These are phyloP conservation scores for Meloidogyne floridensis DNA, from an alignment of 1,140 invertebrate genomes.

Conservation along the genomic window DNA sequence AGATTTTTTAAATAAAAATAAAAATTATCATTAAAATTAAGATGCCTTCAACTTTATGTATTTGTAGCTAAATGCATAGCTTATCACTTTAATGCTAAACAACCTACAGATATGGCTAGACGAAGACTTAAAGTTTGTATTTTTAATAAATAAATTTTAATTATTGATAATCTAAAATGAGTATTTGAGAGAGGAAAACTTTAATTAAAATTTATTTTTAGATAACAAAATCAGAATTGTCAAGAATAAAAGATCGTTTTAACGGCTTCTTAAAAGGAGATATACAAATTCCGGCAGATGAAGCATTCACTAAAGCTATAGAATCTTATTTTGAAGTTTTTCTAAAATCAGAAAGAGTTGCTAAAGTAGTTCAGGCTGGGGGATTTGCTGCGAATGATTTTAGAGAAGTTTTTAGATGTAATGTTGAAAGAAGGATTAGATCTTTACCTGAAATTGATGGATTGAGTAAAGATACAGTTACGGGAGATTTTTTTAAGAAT, in stretches of 20 bases:
- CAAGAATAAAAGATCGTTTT: slow-evolving; percentile 90
- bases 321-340: slow-evolving; percentile 97
- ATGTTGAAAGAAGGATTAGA: slow-evolving; percentile 70
- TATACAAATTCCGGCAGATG: slow-evolving; percentile 95
- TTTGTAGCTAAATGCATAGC: slow-evolving; percentile 91
- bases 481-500: background rate
- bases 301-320: slow-evolving; percentile 97
- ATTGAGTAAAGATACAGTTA: slow-evolving; percentile 91
- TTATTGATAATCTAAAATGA: background rate
- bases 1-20: background rate
- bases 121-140: slow-evolving; percentile 78
- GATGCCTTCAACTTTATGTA: slow-evolving; percentile 91
- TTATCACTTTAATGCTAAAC: slow-evolving; percentile 98
- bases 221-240: slow-evolving; percentile 88
- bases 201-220: background rate
- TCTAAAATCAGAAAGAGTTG: slow-evolving; percentile 89
- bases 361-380: slow-evolving; percentile 91
- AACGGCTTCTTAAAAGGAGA: slow-evolving; percentile 78
- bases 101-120: slow-evolving; percentile 93
- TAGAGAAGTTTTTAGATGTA: slow-evolving; percentile 74
- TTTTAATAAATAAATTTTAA: background rate
- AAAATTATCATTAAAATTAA: background rate
- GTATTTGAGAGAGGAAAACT: no score
- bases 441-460: slow-evolving; percentile 98
- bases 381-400: slow-evolving; percentile 97